Evolutionary conservation across 2,797 vertebrate genomes (phyloP).

Genomic region (Huso huso): DNA sequence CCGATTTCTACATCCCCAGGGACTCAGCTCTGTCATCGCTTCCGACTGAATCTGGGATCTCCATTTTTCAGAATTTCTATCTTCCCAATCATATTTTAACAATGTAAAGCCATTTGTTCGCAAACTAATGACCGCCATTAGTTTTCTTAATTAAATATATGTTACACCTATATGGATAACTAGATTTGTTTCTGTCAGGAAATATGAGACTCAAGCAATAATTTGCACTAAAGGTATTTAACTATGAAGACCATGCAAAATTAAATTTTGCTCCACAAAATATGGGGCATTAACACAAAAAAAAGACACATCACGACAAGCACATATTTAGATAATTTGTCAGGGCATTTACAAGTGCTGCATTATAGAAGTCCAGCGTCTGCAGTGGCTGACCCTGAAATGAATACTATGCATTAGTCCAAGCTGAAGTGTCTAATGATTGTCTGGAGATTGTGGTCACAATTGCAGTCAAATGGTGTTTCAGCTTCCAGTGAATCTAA

Average conservation of each 20-base stretch:
- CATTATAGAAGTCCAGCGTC: slow-evolving; percentile 41
- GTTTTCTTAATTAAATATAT: slow-evolving; percentile 74
- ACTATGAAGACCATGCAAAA: slow-evolving; percentile 73
- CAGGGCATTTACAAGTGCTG: slow-evolving; percentile 33
- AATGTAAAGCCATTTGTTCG: slow-evolving; percentile 46
- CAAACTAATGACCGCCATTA: slow-evolving; percentile 77
- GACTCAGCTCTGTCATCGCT: slow-evolving; percentile 21
- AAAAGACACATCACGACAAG: slow-evolving; percentile 37
- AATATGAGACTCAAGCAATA: slow-evolving; percentile 68
- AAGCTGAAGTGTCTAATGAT: slow-evolving; percentile 24
- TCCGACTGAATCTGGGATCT: slow-evolving; percentile 47
- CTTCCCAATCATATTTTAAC: slow-evolving; percentile 40
- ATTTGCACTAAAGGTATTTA: slow-evolving; percentile 50
- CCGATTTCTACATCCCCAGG: slow-evolving; percentile 31
- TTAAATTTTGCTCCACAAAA: slow-evolving; percentile 64
- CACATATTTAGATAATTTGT: slow-evolving; percentile 37
- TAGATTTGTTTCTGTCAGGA: slow-evolving; percentile 52
- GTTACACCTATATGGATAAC: slow-evolving; percentile 64
- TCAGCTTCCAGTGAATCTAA: not conserved
- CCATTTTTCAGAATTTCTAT: slow-evolving; percentile 45
- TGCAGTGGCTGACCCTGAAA: slow-evolving; percentile 41
- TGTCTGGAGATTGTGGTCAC: slow-evolving; percentile 11
- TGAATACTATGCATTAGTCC: slow-evolving; percentile 32
- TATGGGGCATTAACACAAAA: slow-evolving; percentile 28
- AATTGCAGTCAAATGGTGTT: slow-evolving; percentile 44